phyloP scores from a whole-genome alignment of 1,140 invertebrate genomes.

The Zaprionus ornatus region DNA sequence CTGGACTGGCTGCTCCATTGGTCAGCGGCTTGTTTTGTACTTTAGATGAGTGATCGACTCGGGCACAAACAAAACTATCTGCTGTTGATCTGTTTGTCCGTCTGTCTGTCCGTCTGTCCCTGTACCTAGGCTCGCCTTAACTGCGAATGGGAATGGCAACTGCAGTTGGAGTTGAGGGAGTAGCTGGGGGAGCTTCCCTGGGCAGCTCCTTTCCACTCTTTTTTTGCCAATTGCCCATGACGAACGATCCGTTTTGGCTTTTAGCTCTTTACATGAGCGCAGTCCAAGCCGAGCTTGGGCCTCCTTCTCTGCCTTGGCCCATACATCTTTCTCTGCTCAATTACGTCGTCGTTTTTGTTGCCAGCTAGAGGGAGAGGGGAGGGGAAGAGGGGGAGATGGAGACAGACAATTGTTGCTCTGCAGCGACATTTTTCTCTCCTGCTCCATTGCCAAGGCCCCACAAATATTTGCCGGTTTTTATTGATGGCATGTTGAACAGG shows the following conservation, averaged over 20 bases:
- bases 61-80: conserved; percentile 80
- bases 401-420: conserved; percentile 60
- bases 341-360: conserved; percentile 62
- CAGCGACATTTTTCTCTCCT: conserved; percentile 71
- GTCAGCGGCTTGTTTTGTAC: conserved; percentile 50
- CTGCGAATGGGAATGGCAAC: not conserved
- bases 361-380: conserved; percentile 33
- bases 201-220: conserved; percentile 45
- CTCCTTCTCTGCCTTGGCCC: conserved; percentile 21
- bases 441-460: conserved; percentile 45
- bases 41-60: conserved; percentile 78
- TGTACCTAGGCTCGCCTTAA: conserved; percentile 20
- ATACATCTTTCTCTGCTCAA: conserved; percentile 76
- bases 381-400: not conserved
- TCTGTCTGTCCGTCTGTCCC: conserved; percentile 10
- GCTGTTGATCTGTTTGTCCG: conserved; percentile 68
- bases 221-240: conserved; percentile 73
- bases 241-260: conserved; percentile 78
- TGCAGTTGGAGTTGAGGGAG: conserved; percentile 2
- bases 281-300: not conserved
- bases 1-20: conserved; percentile 11
- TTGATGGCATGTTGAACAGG: conserved; percentile 81
- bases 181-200: conserved; percentile 1
- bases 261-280: conserved; percentile 65
- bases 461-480: conserved; percentile 70